Conservation (phyloP, 92 coral and sea anemone species). For the Scolanthus callimorphus region DNA sequence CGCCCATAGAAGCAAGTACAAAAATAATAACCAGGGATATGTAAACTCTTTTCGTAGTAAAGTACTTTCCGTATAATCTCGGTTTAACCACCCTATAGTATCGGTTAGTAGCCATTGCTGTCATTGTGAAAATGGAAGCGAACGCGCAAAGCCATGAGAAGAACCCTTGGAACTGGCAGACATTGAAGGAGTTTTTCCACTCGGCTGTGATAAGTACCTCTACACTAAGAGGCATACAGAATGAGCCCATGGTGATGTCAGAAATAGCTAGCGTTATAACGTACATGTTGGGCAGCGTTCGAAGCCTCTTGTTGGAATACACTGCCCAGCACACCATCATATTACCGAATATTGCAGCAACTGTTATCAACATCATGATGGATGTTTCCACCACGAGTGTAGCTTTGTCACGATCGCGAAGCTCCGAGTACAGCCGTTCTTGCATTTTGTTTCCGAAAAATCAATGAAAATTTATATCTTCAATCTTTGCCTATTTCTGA, state of each 20-base stretch:
- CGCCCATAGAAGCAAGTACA: constrained; percentile 67
- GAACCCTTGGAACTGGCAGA: constrained; percentile 79
- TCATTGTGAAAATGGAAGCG: constrained; percentile 68
- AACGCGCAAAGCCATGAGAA: constrained; percentile 66
- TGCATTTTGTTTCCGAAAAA: no score
- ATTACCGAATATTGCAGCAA: constrained; percentile 60
- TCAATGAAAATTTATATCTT: no score
- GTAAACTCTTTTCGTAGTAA: constrained; percentile 35
- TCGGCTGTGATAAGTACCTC: constrained; percentile 58
- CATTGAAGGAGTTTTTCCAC: constrained; percentile 45
- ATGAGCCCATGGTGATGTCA: constrained; percentile 66
- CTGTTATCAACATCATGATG: constrained; percentile 45
- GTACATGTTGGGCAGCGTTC: constrained; percentile 71
- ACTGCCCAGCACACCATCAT: constrained; percentile 82
- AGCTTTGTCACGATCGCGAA: constrained; percentile 31
- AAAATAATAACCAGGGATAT: constrained; percentile 32
- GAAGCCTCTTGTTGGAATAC: constrained; percentile 61
- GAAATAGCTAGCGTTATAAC: constrained; percentile 72
- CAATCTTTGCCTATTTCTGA: no score
- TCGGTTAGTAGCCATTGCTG: constrained; percentile 80
- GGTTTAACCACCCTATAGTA: constrained; percentile 75
- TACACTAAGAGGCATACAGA: constrained; percentile 65
- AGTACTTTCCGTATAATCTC: constrained; percentile 41
- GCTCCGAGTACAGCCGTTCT: constrained; percentile 22
- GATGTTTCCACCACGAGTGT: constrained; percentile 44